These are phyloP conservation scores for Tinea pellionella DNA, from an alignment of 2,888 invertebrate genomes.

Conservation along the genomic window DNA sequence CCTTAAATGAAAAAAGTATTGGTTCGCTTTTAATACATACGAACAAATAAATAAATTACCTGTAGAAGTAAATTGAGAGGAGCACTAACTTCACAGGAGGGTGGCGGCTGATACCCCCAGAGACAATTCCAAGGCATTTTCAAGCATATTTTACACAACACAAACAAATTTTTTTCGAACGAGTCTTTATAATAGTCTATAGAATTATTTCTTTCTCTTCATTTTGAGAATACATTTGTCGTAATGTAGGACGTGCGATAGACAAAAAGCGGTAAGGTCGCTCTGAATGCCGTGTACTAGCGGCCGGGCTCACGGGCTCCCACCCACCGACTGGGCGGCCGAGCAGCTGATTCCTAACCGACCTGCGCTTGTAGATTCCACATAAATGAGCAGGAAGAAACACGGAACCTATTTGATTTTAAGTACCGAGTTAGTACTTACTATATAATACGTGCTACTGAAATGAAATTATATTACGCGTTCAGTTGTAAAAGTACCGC, in stretches of 20 bases:
- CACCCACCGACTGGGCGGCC: conserved; percentile 6
- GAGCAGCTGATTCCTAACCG: conserved; percentile 6
- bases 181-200: neutral
- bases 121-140: conserved; percentile 63
- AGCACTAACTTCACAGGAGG: conserved; percentile 52
- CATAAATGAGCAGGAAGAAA: neutral
- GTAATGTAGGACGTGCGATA: neutral
- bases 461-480: too few relatives aligned
- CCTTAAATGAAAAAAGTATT: too few relatives aligned
- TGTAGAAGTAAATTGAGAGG: conserved; percentile 48
- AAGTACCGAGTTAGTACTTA: neutral
- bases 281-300: neutral
- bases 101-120: conserved; percentile 59
- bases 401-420: neutral
- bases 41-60: conserved; percentile 29
- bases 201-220: conserved; percentile 7
- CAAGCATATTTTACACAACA: conserved; percentile 5
- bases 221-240: neutral
- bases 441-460: neutral
- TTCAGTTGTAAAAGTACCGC: too few relatives aligned
- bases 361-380: neutral
- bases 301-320: conserved; percentile 1
- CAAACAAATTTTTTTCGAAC: neutral
- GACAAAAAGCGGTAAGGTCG: neutral
- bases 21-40: too few relatives aligned